Conservation (phyloP, 2,113 vertebrate species). For the Prochilodus magdalenae region DNA sequence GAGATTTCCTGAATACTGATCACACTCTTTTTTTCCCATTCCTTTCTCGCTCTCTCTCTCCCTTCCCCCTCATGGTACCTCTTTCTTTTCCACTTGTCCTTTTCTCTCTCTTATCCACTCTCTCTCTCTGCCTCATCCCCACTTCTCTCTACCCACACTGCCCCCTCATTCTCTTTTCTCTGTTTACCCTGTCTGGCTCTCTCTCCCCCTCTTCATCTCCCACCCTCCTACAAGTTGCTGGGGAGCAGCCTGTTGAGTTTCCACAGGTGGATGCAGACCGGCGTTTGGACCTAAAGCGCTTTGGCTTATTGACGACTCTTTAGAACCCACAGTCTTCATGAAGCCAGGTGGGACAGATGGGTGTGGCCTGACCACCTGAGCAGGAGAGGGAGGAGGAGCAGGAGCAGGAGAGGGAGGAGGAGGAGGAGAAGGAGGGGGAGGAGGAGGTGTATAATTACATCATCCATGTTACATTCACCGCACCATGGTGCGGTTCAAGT, state of each 20-base stretch:
- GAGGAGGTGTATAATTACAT: background rate
- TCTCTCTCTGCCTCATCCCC: background rate
- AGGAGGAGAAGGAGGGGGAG: too few relatives aligned
- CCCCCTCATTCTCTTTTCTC: too few relatives aligned
- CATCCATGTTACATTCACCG: background rate
- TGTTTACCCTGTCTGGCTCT: too few relatives aligned
- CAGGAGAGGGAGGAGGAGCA: too few relatives aligned
- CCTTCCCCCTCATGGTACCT: background rate
- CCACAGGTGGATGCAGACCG: background rate
- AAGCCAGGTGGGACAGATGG: background rate
- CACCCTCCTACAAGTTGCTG: too few relatives aligned
- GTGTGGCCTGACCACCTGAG: background rate
- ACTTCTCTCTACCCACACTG: too few relatives aligned
- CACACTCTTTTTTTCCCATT: background rate
- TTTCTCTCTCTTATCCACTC: too few relatives aligned
- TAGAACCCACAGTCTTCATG: background rate
- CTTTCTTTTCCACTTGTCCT: too few relatives aligned
- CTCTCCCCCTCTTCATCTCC: too few relatives aligned
- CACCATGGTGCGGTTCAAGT: background rate
- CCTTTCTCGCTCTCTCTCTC: background rate
- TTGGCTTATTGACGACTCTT: background rate
- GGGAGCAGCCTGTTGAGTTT: too few relatives aligned
- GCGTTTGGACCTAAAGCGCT: background rate
- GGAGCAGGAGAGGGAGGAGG: too few relatives aligned
- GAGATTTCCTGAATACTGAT: constrained; percentile 47